Evolutionary conservation across 2,888 invertebrate species (phyloP), one percentile per base, ranked within the genome.

Genomic region (Rhingia campestris): DNA sequence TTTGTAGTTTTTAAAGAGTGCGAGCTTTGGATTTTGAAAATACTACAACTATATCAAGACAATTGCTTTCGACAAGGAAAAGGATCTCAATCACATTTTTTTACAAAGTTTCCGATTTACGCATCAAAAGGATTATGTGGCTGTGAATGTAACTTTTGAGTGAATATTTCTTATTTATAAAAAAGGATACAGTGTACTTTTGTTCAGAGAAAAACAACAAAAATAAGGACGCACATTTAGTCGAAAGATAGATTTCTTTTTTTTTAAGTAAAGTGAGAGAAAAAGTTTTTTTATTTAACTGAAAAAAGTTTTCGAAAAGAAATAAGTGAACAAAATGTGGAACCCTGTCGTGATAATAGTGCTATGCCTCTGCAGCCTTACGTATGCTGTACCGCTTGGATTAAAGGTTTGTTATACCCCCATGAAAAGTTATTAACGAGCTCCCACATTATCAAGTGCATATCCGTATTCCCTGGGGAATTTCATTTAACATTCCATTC

Each of bases 1-100:
- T 67, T 73, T 30, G 75, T 72, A 51, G 87, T 88, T 88, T 22
- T 22, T 86, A 86, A 87, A 88, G 90, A 90, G 90, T 90, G 90
- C 90, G 89, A 90, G 90, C 90, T 89, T 90, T 90, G 90, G 90
- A 88, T 86, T 22, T 88, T 88, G 87, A 85, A 81, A 75, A 73
- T 73, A 63, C 35, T 30, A 72, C 54, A 82, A n/a, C 47, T 58
- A 74, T 39, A 63, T 43, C 12, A 41, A 10, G 41, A 41, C 51
- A 58, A 64, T 76, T 53, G 30, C 64, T 76, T 69, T 41, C 37
- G 47, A 77, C 59, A 39, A 10, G 3, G 41, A 58, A 73, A 72
- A 77, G 63, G 79, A 76, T 75, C 73, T 75, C 67, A 67, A 63
- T 67, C 69, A 30, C 3, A 6, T 4, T 41, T 7, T 41, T 41